A percentile compares a stretch with the other conserved stretches of the same genome.
Evolutionary conservation across 2,113 vertebrate species (phyloP).

Genomic region (Neofelis nebulosa): DNA sequence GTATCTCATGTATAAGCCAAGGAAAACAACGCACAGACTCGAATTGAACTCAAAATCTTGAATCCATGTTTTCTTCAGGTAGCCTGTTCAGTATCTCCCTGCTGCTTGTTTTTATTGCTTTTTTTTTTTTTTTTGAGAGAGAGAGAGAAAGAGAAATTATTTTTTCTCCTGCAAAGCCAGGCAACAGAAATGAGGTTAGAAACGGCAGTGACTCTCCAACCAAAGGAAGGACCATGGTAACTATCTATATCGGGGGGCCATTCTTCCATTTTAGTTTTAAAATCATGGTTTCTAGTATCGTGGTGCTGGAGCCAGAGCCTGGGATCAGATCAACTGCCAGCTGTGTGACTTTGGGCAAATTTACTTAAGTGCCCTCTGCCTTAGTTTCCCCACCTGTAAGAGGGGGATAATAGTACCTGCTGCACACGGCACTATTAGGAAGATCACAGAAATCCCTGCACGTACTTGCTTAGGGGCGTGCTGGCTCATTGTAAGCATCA

Average conservation of each 20-base stretch:
- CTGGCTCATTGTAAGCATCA: background rate
- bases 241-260: background rate
- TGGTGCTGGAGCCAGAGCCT: background rate
- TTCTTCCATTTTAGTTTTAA: conserved; percentile 9
- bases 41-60: background rate
- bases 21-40: background rate
- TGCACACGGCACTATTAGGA: rapidly evolving
- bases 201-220: conserved; percentile 6
- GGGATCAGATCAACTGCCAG: background rate
- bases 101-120: background rate
- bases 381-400: background rate
- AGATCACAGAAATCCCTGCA: background rate
- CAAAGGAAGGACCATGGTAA: background rate
- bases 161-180: background rate
- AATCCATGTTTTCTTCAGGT: background rate
- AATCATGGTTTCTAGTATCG: background rate
- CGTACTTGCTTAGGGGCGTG: background rate
- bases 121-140: background rate
- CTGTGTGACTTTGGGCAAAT: background rate
- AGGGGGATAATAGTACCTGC: background rate
- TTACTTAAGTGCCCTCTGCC: background rate
- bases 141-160: background rate
- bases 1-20: background rate
- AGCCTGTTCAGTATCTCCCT: background rate
- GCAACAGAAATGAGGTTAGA: background rate